These are phyloP conservation scores for Camelus dromedarius DNA, from an alignment of 2,113 vertebrate species.

Conservation along the genomic window DNA sequence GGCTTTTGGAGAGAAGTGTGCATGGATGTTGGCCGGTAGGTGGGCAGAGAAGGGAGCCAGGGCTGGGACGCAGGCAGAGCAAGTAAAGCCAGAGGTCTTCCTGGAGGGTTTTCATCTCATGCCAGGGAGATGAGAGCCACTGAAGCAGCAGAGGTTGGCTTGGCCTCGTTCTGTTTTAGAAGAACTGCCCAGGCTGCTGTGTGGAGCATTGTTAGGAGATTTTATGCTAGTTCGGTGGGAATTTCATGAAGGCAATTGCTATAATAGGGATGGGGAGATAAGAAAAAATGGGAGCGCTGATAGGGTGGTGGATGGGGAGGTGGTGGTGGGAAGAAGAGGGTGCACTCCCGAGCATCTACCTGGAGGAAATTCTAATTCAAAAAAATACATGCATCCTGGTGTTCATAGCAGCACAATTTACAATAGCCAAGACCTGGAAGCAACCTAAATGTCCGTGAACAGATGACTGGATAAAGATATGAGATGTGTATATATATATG, in stretches of 20 bases:
- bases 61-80: no score
- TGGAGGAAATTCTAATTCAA: no score
- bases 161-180: neutral
- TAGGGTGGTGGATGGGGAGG: fast-evolving
- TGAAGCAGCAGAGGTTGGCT: neutral
- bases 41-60: neutral
- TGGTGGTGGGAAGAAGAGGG: neutral
- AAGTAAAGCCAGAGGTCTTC: neutral
- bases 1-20: neutral
- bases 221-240: neutral
- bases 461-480: no score
- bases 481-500: no score
- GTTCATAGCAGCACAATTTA: no score
- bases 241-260: neutral
- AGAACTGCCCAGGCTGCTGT: neutral
- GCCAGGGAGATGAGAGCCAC: neutral
- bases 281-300: neutral
- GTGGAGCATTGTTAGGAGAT: fast-evolving
- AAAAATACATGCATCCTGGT: no score
- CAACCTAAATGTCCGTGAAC: no score
- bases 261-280: neutral
- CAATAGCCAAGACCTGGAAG: no score
- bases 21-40: neutral
- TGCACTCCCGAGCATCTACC: no score
- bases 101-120: neutral